These are phyloP conservation scores for Drosophila mulleri DNA, from an alignment of 2,888 invertebrate species.

Conservation along the genomic window DNA sequence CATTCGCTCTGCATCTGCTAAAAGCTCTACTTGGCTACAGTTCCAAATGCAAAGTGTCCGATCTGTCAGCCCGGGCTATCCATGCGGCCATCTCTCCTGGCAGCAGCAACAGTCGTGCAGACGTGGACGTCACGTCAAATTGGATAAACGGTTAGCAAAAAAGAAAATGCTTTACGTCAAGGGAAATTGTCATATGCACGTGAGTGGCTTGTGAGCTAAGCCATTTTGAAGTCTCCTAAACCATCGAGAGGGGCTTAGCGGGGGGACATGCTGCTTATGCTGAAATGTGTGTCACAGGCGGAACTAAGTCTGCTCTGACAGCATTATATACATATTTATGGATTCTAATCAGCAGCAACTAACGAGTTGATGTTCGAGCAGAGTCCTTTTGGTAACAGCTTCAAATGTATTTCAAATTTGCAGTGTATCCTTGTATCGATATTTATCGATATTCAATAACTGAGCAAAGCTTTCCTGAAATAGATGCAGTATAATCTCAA, in stretches of 20 bases:
- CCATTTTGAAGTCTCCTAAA: neutral
- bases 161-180: conserved; percentile 43
- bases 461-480: too few relatives aligned
- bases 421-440: too few relatives aligned
- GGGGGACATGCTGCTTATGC: neutral
- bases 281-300: neutral
- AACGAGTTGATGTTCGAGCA: too few relatives aligned
- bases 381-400: too few relatives aligned
- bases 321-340: neutral
- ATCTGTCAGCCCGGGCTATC: conserved; percentile 52
- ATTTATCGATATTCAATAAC: too few relatives aligned
- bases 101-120: neutral
- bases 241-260: neutral
- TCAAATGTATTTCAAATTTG: too few relatives aligned
- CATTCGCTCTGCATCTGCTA: conserved; percentile 19
- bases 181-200: conserved; percentile 44
- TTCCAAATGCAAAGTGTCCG: conserved; percentile 40
- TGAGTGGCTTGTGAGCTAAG: conserved; percentile 18
- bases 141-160: conserved; percentile 26
- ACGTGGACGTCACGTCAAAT: conserved; percentile 37
- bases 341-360: neutral
- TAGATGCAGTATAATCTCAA: too few relatives aligned
- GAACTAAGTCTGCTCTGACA: neutral
- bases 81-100: neutral
- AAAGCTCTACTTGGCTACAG: conserved; percentile 22